Conservation (phyloP, 2,888 invertebrate species). For the Diarsia brunnea region DNA sequence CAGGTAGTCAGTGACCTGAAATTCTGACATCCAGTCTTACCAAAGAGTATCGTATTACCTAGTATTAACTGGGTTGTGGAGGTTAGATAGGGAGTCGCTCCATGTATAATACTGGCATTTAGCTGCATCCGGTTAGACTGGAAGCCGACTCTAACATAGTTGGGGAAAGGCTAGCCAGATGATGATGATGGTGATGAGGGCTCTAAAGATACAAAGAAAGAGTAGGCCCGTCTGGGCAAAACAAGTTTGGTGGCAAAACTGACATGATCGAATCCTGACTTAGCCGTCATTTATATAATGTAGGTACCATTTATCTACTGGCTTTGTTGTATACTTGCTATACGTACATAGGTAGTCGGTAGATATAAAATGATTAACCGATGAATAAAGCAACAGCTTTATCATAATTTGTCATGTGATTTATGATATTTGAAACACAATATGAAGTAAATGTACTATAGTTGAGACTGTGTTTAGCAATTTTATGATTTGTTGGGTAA, state of each 20-base stretch:
- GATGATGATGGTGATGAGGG: too few species aligned
- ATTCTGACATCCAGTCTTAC: too few species aligned
- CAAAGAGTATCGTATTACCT: too few species aligned
- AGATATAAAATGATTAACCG: constrained; percentile 4
- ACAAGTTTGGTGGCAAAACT: background rate
- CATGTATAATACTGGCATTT: too few species aligned
- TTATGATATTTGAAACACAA: constrained; percentile 14
- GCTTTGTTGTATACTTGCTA: background rate
- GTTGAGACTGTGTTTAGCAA: background rate
- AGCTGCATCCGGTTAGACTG: too few species aligned
- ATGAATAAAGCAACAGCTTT: constrained; percentile 15
- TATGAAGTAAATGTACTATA: background rate
- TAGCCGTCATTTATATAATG: background rate
- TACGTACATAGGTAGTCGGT: background rate
- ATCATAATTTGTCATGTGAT: constrained; percentile 42
- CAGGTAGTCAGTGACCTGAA: too few species aligned
- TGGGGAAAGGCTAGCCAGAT: too few species aligned
- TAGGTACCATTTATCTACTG: background rate
- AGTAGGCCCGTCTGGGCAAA: background rate
- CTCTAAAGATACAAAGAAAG: too few species aligned
- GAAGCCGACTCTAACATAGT: too few species aligned
- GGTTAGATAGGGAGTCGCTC: too few species aligned
- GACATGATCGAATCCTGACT: constrained; percentile 7
- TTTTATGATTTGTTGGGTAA: background rate
- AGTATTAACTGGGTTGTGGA: too few species aligned